These are phyloP conservation scores for Calameuta filiformis DNA, from an alignment of 2,888 invertebrate species.

Conservation along the genomic window DNA sequence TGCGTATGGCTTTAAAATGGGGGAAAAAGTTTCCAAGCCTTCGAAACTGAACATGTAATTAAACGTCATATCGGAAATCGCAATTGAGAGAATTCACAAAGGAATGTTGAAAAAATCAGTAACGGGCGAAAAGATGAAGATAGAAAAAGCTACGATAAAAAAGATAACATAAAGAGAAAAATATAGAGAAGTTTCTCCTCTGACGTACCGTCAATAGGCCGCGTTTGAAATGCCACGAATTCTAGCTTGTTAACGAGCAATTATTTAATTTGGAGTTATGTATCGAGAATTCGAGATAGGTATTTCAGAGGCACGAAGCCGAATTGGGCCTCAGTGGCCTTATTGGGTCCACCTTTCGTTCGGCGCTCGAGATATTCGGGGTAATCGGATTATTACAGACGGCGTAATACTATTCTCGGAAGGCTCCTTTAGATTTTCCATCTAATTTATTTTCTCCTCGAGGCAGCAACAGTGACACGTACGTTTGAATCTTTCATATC, in stretches of 20 bases:
- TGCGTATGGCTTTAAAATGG: background rate
- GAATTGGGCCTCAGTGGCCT: conserved; percentile 7
- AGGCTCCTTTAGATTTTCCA: conserved; percentile 32
- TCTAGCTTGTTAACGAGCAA: conserved; percentile 24
- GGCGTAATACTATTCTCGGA: conserved; percentile 47
- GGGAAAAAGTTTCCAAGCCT: background rate
- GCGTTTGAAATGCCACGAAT: conserved; percentile 20
- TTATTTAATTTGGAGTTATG: conserved; percentile 26
- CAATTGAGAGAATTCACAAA: background rate
- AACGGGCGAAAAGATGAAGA: background rate
- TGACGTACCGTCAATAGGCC: conserved; percentile 19
- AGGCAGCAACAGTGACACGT: background rate
- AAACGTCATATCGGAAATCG: background rate
- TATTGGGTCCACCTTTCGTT: conserved; percentile 35
- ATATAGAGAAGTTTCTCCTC: conserved; percentile 15
- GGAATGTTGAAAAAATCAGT: background rate
- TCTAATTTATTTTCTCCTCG: conserved; percentile 19
- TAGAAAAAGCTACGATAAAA: background rate
- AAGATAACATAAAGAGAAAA: background rate
- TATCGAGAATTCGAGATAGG: conserved; percentile 23
- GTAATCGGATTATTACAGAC: conserved; percentile 46
- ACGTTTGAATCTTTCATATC: background rate
- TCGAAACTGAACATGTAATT: background rate
- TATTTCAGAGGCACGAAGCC: conserved; percentile 9
- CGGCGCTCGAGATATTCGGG: conserved; percentile 24